phyloP scores from a whole-genome alignment of 2,113 vertebrate genomes.

The Herpailurus yagouaroundi region DNA sequence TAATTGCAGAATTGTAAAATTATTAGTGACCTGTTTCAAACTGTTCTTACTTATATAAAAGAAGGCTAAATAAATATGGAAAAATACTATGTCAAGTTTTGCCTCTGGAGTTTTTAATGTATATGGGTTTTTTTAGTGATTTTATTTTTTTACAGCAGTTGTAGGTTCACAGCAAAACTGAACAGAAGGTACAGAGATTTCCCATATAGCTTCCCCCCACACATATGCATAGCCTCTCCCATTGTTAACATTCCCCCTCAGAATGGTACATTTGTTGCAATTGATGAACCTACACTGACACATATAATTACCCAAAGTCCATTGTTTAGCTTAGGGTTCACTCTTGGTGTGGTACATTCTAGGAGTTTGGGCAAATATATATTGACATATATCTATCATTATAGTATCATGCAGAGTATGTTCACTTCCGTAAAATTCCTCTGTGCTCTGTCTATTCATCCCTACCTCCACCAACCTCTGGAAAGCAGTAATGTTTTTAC shows the following conservation, averaged over 20 bases:
- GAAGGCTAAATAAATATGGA: slow-evolving; percentile 77
- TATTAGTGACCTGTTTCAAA: slow-evolving; percentile 65
- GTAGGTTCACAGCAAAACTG: neutral
- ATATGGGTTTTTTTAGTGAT: neutral
- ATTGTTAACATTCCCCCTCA: neutral
- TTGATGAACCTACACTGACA: neutral
- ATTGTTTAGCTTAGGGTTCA: neutral
- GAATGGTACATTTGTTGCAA: neutral
- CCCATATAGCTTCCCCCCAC: neutral
- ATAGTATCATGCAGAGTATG: neutral
- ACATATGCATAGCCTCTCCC: neutral
- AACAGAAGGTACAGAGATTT: neutral
- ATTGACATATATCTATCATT: neutral
- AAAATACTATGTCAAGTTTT: slow-evolving; percentile 47
- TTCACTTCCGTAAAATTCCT: neutral
- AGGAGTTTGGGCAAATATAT: neutral
- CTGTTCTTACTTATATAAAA: slow-evolving; percentile 21
- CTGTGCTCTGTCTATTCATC: neutral
- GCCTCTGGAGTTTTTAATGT: neutral
- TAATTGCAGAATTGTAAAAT: slow-evolving; percentile 62
- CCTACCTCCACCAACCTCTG: neutral
- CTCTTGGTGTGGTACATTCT: neutral
- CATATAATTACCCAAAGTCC: neutral
- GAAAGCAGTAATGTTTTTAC: neutral
- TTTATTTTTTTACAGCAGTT: neutral